phyloP scores from a whole-genome alignment of 2,888 invertebrate species.

The Shargacucullia verbasci region DNA sequence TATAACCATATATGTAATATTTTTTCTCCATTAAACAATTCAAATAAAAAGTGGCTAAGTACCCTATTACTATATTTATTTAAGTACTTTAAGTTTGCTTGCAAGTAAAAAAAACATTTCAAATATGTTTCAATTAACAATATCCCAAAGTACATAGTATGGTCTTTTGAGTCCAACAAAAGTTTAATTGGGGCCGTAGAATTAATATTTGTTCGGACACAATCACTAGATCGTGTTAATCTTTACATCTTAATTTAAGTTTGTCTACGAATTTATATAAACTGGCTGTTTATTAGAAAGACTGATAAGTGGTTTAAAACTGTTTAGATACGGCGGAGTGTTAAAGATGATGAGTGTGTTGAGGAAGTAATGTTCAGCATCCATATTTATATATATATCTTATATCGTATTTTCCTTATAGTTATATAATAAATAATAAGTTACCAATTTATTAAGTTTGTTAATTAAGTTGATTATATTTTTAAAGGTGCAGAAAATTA shows the following conservation, averaged over 20 bases:
- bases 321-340: slow-evolving; percentile 36
- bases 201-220: slow-evolving; percentile 29
- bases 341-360: slow-evolving; percentile 28
- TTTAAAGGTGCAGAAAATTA: slow-evolving; percentile 12
- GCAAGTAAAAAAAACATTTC: background rate
- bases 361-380: slow-evolving; percentile 24
- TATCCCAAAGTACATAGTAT: background rate
- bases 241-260: slow-evolving; percentile 37
- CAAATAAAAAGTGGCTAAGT: background rate
- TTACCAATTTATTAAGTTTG: slow-evolving; percentile 51
- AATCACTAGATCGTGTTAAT: slow-evolving; percentile 28
- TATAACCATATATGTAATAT: too few relatives aligned
- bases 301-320: slow-evolving; percentile 58
- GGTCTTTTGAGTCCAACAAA: too few relatives aligned
- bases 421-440: slow-evolving; percentile 39
- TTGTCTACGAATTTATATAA: slow-evolving; percentile 49
- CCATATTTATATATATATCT: too few relatives aligned
- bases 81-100: background rate
- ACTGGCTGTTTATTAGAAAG: slow-evolving; percentile 58
- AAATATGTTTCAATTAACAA: background rate
- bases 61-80: background rate
- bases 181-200: slow-evolving; percentile 7
- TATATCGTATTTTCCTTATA: slow-evolving; percentile 25
- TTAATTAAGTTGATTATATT: slow-evolving; percentile 43
- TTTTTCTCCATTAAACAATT: too few relatives aligned